Evolutionary conservation across 2,797 vertebrate genomes (phyloP).

Genomic region (Phylloscopus collybita): DNA sequence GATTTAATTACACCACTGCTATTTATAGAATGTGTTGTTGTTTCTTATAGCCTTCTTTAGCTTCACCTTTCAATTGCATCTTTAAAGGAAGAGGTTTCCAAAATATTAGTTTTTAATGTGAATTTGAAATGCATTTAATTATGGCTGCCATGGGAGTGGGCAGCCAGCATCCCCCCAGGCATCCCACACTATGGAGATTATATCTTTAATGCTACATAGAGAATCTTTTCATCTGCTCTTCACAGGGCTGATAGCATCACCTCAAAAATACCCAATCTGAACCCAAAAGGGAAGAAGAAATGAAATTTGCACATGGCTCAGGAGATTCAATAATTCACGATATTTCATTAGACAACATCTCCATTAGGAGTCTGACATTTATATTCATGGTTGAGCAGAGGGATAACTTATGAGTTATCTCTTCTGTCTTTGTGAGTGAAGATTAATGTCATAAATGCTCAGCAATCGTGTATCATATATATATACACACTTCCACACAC

Average conservation of each 20-base stretch:
- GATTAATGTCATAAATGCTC: conserved; percentile 69
- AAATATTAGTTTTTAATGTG: conserved; percentile 8
- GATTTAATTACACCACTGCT: conserved; percentile 41
- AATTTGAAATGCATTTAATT: conserved; percentile 36
- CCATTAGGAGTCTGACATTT: conserved; percentile 63
- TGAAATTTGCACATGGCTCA: conserved; percentile 55
- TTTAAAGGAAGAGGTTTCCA: not conserved
- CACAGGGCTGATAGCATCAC: conserved; percentile 15
- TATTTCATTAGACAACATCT: conserved; percentile 69
- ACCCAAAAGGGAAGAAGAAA: conserved; percentile 58
- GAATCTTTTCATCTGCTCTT: conserved; percentile 19
- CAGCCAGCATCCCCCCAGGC: conserved; percentile 12
- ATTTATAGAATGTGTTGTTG: conserved; percentile 23
- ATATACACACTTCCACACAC: conserved; percentile 11
- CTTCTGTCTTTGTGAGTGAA: conserved; percentile 67
- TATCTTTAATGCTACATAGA: conserved; percentile 12
- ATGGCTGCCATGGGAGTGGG: conserved; percentile 3
- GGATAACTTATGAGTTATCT: conserved; percentile 64
- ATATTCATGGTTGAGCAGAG: conserved; percentile 65
- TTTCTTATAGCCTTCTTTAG: not conserved
- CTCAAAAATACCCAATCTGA: conserved; percentile 29
- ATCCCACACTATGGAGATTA: not conserved
- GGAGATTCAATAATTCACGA: conserved; percentile 43
- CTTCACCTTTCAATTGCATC: conserved; percentile 14
- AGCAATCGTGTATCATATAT: conserved; percentile 46